A percentile compares a stretch with the other conserved stretches of the same genome.
phyloP scores from a whole-genome alignment of 2,888 invertebrate genomes.

The Trachelus stipa region DNA sequence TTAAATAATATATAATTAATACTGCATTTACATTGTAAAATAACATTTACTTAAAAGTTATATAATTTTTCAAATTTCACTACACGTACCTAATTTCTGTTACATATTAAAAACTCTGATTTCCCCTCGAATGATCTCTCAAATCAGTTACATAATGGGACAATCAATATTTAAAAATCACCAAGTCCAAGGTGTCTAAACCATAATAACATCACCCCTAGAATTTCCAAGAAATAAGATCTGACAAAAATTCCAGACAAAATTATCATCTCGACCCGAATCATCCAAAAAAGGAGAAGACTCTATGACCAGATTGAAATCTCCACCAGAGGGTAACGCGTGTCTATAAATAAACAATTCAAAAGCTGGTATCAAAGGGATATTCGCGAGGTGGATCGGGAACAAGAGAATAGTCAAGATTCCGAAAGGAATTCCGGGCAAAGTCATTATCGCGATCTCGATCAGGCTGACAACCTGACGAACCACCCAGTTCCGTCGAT shows the following conservation, averaged over 20 bases:
- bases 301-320: not conserved
- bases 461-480: constrained; percentile 42
- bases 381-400: not conserved
- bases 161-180: not conserved
- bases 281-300: not conserved
- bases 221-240: not conserved
- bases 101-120: too few relatives aligned
- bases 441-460: constrained; percentile 6
- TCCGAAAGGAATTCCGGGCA: not conserved
- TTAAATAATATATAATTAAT: too few relatives aligned
- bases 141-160: too few relatives aligned
- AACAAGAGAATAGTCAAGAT: not conserved
- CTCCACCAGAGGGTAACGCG: not conserved
- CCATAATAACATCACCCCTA: not conserved
- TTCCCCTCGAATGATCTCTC: too few relatives aligned
- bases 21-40: too few relatives aligned
- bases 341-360: not conserved
- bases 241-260: not conserved
- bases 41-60: too few relatives aligned
- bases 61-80: too few relatives aligned
- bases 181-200: not conserved
- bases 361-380: not conserved
- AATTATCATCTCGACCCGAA: not conserved
- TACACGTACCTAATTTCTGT: too few relatives aligned
- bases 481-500: constrained; percentile 42